Conservation (phyloP, 1,140 invertebrate species). For the Pogonognathellus flavescens region DNA sequence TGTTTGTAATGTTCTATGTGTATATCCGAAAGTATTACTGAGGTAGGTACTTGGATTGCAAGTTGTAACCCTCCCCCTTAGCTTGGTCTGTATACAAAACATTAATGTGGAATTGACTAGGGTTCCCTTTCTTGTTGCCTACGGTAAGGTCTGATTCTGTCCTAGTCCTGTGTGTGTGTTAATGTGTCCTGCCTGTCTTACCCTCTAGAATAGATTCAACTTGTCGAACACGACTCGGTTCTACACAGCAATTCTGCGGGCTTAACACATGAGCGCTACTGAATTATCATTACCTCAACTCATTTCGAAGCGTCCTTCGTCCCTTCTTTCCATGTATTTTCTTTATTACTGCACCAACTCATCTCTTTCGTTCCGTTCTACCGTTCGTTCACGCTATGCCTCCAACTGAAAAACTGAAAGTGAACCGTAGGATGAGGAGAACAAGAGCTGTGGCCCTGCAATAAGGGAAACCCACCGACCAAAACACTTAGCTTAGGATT, state of each 20-base stretch:
- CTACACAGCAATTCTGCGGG: slow-evolving; percentile 52
- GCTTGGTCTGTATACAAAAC: slow-evolving; percentile 28
- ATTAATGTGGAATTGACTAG: slow-evolving; percentile 8
- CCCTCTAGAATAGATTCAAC: slow-evolving; percentile 14
- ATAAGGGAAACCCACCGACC: slow-evolving; percentile 51
- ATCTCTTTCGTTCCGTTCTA: slow-evolving; percentile 26
- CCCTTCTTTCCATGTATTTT: slow-evolving; percentile 45
- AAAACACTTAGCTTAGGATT: slow-evolving; percentile 55
- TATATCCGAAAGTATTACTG: not conserved
- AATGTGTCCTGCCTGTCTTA: not conserved
- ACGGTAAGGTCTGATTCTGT: not conserved
- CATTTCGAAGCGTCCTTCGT: slow-evolving; percentile 39
- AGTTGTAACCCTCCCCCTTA: slow-evolving; percentile 41
- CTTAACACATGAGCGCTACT: slow-evolving; percentile 59
- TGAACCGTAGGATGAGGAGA: slow-evolving; percentile 9
- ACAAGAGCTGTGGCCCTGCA: slow-evolving; percentile 8
- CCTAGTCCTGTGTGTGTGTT: not conserved
- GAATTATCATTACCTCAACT: slow-evolving; percentile 55
- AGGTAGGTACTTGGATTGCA: slow-evolving; percentile 39
- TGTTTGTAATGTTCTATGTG: not conserved
- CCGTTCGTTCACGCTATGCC: slow-evolving; percentile 6
- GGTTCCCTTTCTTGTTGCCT: slow-evolving; percentile 3
- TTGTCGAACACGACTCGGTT: slow-evolving; percentile 23
- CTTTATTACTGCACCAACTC: slow-evolving; percentile 27
- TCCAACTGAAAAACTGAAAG: slow-evolving; percentile 46